Evolutionary conservation across 2,797 vertebrate genomes (phyloP).

Genomic region (Poecile montanus): DNA sequence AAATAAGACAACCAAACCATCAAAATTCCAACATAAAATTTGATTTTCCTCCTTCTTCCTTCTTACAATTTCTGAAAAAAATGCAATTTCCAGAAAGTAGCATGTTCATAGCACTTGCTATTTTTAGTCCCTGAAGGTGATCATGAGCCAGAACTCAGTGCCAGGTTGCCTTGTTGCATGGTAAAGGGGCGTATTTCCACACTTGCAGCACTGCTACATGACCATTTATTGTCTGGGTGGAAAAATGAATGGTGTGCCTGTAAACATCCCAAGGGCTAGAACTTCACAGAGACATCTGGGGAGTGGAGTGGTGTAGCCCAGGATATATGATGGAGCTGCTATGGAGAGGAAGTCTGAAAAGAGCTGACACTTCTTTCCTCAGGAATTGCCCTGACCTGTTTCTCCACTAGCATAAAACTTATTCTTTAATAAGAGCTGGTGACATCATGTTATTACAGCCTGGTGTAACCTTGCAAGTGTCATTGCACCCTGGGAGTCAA

Average conservation of each 20-base stretch:
- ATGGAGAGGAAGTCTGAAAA: background rate
- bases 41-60: background rate
- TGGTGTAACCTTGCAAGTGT: background rate
- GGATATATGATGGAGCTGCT: background rate
- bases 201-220: rapidly evolving
- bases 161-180: background rate
- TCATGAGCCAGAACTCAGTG: background rate
- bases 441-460: background rate
- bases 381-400: background rate
- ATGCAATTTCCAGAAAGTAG: background rate
- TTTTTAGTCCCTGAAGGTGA: background rate
- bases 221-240: background rate
- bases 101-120: background rate
- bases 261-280: rapidly evolving
- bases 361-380: rapidly evolving
- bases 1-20: background rate
- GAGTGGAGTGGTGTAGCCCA: background rate
- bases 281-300: background rate
- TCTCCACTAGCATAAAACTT: background rate
- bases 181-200: background rate
- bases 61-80: background rate
- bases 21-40: background rate
- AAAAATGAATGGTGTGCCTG: background rate
- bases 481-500: background rate
- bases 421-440: background rate